These are phyloP conservation scores for Augochlorella aurata DNA, from an alignment of 2,888 invertebrate genomes.

Conservation along the genomic window DNA sequence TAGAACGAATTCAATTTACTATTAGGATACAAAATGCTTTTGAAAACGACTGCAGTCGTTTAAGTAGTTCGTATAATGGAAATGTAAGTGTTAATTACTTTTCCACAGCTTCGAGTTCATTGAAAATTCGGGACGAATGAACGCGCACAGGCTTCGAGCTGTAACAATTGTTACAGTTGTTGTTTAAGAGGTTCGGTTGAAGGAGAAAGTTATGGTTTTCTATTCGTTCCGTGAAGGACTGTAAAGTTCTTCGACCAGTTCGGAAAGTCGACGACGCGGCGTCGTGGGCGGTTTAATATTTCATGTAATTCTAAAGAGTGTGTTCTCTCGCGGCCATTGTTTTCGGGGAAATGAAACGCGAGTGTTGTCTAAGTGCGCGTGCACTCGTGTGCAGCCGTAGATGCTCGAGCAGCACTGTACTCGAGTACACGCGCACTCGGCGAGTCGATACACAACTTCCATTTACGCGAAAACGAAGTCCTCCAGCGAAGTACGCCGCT, in stretches of 20 bases:
- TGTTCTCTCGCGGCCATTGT: not conserved
- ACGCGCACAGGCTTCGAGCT: not conserved
- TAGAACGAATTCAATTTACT: no score
- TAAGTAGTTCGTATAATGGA: no score
- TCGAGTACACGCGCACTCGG: constrained; percentile 7
- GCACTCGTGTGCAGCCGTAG: not conserved
- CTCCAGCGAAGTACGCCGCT: not conserved
- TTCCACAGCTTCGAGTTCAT: not conserved
- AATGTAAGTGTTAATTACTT: no score
- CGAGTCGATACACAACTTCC: constrained; percentile 10
- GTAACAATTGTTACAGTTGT: not conserved
- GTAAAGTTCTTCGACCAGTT: not conserved
- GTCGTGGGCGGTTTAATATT: not conserved
- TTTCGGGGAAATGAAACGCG: constrained; percentile 4
- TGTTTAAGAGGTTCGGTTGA: not conserved
- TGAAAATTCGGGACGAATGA: not conserved
- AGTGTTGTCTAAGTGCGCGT: not conserved
- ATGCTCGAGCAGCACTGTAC: constrained; percentile 3
- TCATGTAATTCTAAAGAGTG: constrained; percentile 8
- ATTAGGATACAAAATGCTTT: no score
- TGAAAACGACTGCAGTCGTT: no score
- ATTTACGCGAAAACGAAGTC: constrained; percentile 7
- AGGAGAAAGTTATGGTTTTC: not conserved
- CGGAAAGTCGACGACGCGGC: not conserved
- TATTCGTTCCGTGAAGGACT: not conserved